phyloP scores from a whole-genome alignment of 2,113 vertebrate genomes.

The Ornithorhynchus anatinus region DNA sequence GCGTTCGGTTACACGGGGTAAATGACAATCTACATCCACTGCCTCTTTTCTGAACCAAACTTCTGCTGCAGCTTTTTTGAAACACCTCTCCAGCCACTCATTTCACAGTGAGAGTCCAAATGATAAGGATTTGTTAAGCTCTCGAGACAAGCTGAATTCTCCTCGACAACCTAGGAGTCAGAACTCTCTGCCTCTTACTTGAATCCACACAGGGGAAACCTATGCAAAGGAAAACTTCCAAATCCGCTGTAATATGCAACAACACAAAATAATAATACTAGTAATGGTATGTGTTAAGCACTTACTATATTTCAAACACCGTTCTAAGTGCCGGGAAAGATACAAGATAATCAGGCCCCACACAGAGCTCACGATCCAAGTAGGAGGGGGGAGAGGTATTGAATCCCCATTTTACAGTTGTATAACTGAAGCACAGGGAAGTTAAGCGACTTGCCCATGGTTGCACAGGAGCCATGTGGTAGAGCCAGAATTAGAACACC shows the following conservation, averaged over 20 bases:
- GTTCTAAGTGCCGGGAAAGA: too few species aligned
- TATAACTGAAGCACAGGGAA: not conserved
- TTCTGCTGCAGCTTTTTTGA: not conserved
- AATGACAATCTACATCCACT: not conserved
- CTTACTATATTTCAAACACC: too few species aligned
- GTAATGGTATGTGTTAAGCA: too few species aligned
- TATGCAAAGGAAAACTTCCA: not conserved
- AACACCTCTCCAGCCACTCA: not conserved
- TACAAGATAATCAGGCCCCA: too few species aligned
- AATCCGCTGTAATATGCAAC: accelerated
- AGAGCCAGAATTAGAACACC: too few species aligned
- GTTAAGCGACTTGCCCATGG: too few species aligned
- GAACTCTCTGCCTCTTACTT: not conserved
- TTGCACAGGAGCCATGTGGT: too few species aligned
- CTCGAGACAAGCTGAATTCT: not conserved
- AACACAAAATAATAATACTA: too few species aligned
- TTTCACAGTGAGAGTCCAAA: not conserved
- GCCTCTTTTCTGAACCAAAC: not conserved
- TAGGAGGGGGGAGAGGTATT: too few species aligned
- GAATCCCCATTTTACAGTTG: not conserved
- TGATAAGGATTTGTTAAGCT: not conserved
- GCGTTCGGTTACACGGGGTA: not conserved
- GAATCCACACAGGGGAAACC: not conserved
- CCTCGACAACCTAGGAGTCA: not conserved
- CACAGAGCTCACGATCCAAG: too few species aligned